Conservation (phyloP, 2,113 vertebrate species). For the Crotalus horridus region DNA sequence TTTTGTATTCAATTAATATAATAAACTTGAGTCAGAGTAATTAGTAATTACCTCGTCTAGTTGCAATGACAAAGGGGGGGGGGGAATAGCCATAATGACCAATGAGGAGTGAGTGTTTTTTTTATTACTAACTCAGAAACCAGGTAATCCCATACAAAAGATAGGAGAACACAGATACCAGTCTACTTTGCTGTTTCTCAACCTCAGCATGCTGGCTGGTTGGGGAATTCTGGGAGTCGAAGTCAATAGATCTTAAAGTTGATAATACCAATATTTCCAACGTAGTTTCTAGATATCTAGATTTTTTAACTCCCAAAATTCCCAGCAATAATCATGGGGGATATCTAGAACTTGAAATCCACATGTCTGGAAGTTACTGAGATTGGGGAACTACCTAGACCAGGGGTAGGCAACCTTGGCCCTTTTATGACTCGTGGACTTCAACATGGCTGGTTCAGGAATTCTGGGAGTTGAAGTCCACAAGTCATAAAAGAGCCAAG, state of each 20-base stretch:
- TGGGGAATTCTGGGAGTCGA: not conserved
- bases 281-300: not conserved
- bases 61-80: not conserved
- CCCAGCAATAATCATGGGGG: not conserved
- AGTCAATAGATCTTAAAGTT: not conserved
- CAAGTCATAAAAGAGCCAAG: too few relatives aligned
- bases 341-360: not conserved
- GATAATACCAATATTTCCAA: not conserved
- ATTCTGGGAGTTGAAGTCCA: too few relatives aligned
- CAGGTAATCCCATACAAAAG: not conserved
- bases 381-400: not conserved
- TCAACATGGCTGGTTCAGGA: too few relatives aligned
- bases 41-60: not conserved
- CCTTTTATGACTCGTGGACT: too few relatives aligned
- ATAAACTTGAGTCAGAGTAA: not conserved
- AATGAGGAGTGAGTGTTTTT: not conserved
- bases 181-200: not conserved
- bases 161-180: not conserved
- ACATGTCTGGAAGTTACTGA: not conserved
- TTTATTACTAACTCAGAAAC: not conserved
- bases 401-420: not conserved
- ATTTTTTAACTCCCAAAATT: not conserved
- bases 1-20: not conserved
- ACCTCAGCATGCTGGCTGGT: not conserved
- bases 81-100: not conserved